phyloP scores from a whole-genome alignment of 1,140 invertebrate genomes.

The Monomorium pharaonis region DNA sequence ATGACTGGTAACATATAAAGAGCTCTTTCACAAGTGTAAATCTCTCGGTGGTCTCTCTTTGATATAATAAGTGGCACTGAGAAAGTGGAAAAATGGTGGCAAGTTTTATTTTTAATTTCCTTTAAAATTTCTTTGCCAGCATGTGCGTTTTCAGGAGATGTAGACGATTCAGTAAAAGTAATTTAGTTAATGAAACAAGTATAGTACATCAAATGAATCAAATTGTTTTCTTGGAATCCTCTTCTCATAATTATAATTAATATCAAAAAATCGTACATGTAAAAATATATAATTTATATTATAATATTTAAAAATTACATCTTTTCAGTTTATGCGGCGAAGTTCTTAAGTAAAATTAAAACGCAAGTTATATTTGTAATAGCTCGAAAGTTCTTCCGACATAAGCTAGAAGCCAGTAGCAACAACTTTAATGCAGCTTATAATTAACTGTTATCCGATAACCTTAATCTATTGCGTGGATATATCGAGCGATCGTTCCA shows the following conservation, averaged over 20 bases:
- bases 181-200: background rate
- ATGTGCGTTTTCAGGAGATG: background rate
- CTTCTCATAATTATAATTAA: background rate
- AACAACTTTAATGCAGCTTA: conserved; percentile 44
- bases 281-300: background rate
- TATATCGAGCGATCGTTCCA: conserved; percentile 10
- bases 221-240: background rate
- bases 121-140: background rate
- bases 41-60: background rate
- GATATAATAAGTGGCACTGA: background rate
- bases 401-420: background rate
- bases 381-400: background rate
- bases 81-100: background rate
- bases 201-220: background rate
- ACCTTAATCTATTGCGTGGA: conserved; percentile 19
- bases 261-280: background rate
- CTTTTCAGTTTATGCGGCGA: background rate
- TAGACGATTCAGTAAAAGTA: background rate
- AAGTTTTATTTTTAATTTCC: background rate
- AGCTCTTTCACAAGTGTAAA: conserved; percentile 22
- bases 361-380: conserved; percentile 8
- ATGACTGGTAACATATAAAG: conserved; percentile 2
- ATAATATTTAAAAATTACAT: background rate
- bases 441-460: conserved; percentile 47
- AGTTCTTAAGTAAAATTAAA: background rate